A percentile compares a stretch with the other conserved stretches of the same genome.
Conservation (phyloP, 2,888 invertebrate species). For the Cantharis nigra region DNA sequence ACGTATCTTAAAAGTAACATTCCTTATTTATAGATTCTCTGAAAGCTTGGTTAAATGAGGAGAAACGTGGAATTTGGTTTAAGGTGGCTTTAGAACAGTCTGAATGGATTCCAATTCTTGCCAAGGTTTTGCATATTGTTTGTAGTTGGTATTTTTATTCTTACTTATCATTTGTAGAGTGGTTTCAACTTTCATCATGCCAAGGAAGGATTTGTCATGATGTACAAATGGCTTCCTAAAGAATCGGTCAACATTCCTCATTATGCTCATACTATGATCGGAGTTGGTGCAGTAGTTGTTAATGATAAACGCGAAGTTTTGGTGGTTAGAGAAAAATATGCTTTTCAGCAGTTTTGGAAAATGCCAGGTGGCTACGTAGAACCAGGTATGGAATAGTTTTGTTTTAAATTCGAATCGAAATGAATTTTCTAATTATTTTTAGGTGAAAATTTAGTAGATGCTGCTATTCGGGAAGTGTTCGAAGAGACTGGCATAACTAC, state of each 20-base stretch:
- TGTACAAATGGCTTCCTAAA: conserved; percentile 80
- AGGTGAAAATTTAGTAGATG: conserved; percentile 84
- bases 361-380: conserved; percentile 92
- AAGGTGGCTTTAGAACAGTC: conserved; percentile 71
- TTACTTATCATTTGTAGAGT: conserved; percentile 56
- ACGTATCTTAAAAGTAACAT: background rate
- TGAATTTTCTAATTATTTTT: conserved; percentile 37
- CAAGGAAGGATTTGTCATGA: conserved; percentile 74
- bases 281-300: conserved; percentile 85
- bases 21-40: conserved; percentile 66
- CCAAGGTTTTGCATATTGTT: conserved; percentile 61
- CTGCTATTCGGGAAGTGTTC: conserved; percentile 82
- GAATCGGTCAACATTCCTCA: conserved; percentile 69
- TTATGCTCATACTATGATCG: conserved; percentile 80
- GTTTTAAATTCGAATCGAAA: background rate
- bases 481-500: conserved; percentile 89
- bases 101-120: conserved; percentile 76
- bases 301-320: conserved; percentile 78
- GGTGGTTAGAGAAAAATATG: conserved; percentile 77
- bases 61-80: conserved; percentile 80
- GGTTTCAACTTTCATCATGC: conserved; percentile 91
- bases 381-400: conserved; percentile 62
- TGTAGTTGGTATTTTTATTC: background rate
- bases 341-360: conserved; percentile 73
- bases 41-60: conserved; percentile 66